phyloP scores from a whole-genome alignment of 1,140 invertebrate species.

The Drosophila dunni region DNA sequence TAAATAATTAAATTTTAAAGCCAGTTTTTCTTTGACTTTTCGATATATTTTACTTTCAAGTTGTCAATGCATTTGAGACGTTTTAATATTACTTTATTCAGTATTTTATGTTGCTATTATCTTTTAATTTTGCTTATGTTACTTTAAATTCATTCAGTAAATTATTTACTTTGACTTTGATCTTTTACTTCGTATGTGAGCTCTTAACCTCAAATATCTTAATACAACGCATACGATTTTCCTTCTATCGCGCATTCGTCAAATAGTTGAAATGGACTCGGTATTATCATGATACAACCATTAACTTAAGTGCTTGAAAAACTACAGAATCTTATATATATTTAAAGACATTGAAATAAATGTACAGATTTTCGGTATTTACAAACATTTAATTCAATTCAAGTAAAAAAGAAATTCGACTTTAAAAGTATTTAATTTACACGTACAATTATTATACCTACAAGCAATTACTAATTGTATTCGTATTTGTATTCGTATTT shows the following conservation, averaged over 20 bases:
- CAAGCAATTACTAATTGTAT: slow-evolving; percentile 7
- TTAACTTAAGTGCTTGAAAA: slow-evolving; percentile 32
- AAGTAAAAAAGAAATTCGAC: slow-evolving; percentile 2
- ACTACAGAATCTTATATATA: background rate
- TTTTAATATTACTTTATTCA: too few species aligned
- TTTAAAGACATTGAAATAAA: slow-evolving; percentile 22
- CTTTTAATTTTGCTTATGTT: background rate
- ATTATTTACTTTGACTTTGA: background rate
- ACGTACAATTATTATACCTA: slow-evolving; percentile 48
- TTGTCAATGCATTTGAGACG: too few species aligned
- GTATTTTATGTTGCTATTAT: background rate
- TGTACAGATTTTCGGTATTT: slow-evolving; percentile 21
- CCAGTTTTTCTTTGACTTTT: too few species aligned
- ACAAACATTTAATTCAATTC: slow-evolving; percentile 26
- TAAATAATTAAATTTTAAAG: too few species aligned
- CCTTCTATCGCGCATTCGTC: background rate
- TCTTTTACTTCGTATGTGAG: background rate
- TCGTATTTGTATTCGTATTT: slow-evolving; percentile 16
- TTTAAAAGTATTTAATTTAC: slow-evolving; percentile 27
- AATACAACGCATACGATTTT: background rate
- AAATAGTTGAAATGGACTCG: slow-evolving; percentile 13
- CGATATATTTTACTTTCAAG: too few species aligned
- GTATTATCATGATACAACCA: slow-evolving; percentile 38
- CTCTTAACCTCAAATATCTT: background rate
- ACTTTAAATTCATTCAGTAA: background rate